Conservation (phyloP, 2,113 vertebrate genomes). For the Tiliqua scincoides region DNA sequence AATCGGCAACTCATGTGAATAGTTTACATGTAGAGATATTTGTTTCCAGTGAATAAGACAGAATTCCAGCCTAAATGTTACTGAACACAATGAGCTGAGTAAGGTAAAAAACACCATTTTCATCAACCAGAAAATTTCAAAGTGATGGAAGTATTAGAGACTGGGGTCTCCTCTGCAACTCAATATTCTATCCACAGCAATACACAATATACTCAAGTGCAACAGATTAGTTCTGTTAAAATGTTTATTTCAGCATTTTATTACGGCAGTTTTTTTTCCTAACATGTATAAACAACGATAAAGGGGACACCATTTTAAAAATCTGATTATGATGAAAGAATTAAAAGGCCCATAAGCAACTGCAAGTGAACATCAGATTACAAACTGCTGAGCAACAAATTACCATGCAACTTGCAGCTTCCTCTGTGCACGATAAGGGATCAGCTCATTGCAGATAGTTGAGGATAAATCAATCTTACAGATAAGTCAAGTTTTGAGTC, state of each 20-base stretch:
- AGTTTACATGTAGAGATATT: too few relatives aligned
- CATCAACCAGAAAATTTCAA: neutral
- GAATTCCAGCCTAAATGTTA: too few relatives aligned
- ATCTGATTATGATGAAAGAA: neutral
- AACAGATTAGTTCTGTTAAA: too few relatives aligned
- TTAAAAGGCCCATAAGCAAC: slow-evolving; percentile 83
- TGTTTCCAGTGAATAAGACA: too few relatives aligned
- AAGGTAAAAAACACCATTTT: too few relatives aligned
- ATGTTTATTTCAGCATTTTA: too few relatives aligned
- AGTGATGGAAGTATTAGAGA: too few relatives aligned
- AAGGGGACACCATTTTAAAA: slow-evolving; percentile 52
- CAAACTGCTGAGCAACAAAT: slow-evolving; percentile 62
- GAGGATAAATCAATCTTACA: too few relatives aligned
- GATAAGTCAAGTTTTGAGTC: too few relatives aligned
- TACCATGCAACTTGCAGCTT: slow-evolving; percentile 79
- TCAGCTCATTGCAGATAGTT: too few relatives aligned
- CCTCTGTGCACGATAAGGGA: slow-evolving; percentile 74
- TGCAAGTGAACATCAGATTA: slow-evolving; percentile 84
- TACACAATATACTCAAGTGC: neutral
- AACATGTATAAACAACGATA: neutral
- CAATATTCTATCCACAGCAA: neutral
- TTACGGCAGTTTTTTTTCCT: too few relatives aligned
- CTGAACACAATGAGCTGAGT: too few relatives aligned
- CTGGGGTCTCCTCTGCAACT: neutral
- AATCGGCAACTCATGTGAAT: neutral